These are phyloP conservation scores for Molorchus minor DNA, from an alignment of 2,888 invertebrate species.

Conservation along the genomic window DNA sequence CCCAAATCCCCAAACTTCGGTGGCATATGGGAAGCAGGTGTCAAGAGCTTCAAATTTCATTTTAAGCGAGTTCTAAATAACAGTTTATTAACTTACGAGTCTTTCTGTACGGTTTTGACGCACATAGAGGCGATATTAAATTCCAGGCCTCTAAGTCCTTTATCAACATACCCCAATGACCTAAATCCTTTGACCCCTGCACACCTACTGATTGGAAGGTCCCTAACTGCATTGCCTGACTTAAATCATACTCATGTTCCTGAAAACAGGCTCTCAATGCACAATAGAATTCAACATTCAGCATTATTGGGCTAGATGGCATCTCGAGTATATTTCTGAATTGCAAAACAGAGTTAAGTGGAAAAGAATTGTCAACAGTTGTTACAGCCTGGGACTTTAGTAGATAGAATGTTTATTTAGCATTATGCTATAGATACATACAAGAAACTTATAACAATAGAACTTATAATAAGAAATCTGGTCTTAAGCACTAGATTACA, in stretches of 20 bases:
- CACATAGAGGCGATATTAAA: slow-evolving; percentile 31
- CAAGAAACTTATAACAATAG: too few relatives aligned
- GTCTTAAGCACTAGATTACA: too few relatives aligned
- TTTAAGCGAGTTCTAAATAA: slow-evolving; percentile 30
- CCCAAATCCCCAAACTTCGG: slow-evolving; percentile 26
- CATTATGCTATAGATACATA: too few relatives aligned
- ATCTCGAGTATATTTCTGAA: background rate
- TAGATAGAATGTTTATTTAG: too few relatives aligned
- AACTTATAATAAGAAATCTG: too few relatives aligned
- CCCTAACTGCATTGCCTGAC: slow-evolving; percentile 15
- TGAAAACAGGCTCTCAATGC: background rate
- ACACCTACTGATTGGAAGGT: slow-evolving; percentile 31
- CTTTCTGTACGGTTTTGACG: slow-evolving; percentile 25
- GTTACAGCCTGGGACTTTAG: too few relatives aligned
- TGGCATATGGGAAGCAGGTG: slow-evolving; percentile 20
- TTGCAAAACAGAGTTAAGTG: background rate
- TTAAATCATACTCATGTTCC: background rate
- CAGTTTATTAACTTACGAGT: slow-evolving; percentile 25
- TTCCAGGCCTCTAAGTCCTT: slow-evolving; percentile 25
- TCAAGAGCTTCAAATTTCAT: slow-evolving; percentile 40
- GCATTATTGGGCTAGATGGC: background rate
- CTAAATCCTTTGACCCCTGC: slow-evolving; percentile 28
- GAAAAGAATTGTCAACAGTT: too few relatives aligned
- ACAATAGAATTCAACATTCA: too few relatives aligned
- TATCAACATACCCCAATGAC: slow-evolving; percentile 24